A percentile compares a stretch with the other conserved stretches of the same genome.
Evolutionary conservation across 2,888 invertebrate genomes (phyloP).

Genomic region (Chloroclystis v-ata): DNA sequence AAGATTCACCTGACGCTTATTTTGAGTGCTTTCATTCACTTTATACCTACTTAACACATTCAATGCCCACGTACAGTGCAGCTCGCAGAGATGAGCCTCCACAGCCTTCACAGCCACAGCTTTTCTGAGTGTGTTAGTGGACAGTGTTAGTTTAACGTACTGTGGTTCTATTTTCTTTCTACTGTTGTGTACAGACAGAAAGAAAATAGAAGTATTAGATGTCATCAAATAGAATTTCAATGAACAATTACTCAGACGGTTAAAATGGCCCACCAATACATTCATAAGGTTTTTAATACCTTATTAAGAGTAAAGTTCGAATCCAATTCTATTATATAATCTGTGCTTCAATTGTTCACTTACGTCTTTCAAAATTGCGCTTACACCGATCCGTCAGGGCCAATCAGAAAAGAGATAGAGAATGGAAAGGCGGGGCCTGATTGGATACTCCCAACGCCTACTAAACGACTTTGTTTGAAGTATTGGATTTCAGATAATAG

Average conservation of each 20-base stretch:
- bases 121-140: too few species aligned
- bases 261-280: not conserved
- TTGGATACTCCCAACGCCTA: constrained; percentile 56
- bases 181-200: too few species aligned
- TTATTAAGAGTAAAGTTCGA: not conserved
- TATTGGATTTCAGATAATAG: constrained; percentile 64
- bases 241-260: not conserved
- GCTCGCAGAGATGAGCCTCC: too few species aligned
- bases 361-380: constrained; percentile 47
- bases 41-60: too few species aligned
- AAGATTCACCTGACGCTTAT: too few species aligned
- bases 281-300: not conserved
- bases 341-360: constrained; percentile 59
- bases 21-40: too few species aligned
- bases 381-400: constrained; percentile 45
- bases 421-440: constrained; percentile 45
- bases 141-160: too few species aligned
- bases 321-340: constrained; percentile 6
- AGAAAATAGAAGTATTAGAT: too few species aligned
- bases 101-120: too few species aligned
- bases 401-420: constrained; percentile 51
- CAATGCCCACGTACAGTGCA: too few species aligned
- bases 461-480: constrained; percentile 43
- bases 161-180: too few species aligned
- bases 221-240: not conserved